Base-by-base conservation (phyloP, 2,797 vertebrate genomes). In the Rhinichthys osculus region DNA sequence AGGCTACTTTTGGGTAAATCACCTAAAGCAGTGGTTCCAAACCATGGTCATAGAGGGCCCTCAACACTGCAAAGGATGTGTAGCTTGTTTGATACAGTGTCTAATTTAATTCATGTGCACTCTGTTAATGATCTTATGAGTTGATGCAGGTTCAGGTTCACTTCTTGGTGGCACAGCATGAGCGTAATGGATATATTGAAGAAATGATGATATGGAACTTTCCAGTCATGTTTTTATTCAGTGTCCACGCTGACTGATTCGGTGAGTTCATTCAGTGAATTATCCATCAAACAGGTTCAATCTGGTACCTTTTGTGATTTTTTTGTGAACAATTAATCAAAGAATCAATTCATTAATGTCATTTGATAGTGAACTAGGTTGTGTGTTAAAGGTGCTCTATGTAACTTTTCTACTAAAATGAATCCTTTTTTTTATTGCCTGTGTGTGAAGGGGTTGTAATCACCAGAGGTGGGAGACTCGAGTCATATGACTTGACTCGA, bases 1-100 rank as follows among this genome's bases (percentile, higher is more conserved):
- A 30, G n/a, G n/a, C 42, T 76, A 76, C 9, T 54, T 54, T 76
- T 76, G 19, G 21, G 3, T 35, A 35, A 76, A 76, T 76, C 72
- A 33, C 30, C 2, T 21, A 50, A 27, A 74, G 16, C 8, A 50
- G 17, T 30, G 14, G 14, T 66, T 66, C 62, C 6, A 6, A 66
- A 69, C 33, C 9, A 9, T 40, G 7, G 6, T 78, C 7, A 7
- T 38, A 17, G 1, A 23, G 2, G 19, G 50, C 33, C 11, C 30
- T 57, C 19, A 38, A 19, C 50, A 76, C 33, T 42, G 35, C 7
- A 78, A 14, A 78, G 19, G 19, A 54, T 7, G 5, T 52, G 30
- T 54, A 23, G 19, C 47, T 76, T 35, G 11, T 14, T 59, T 57
- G 33, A 38, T 38, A 54, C 59, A 27, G 11, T 59, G 11, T 57